A percentile compares a stretch with the other conserved stretches of the same genome.
Conservation (phyloP, 2,888 invertebrate species). For the Phorcus lineatus region DNA sequence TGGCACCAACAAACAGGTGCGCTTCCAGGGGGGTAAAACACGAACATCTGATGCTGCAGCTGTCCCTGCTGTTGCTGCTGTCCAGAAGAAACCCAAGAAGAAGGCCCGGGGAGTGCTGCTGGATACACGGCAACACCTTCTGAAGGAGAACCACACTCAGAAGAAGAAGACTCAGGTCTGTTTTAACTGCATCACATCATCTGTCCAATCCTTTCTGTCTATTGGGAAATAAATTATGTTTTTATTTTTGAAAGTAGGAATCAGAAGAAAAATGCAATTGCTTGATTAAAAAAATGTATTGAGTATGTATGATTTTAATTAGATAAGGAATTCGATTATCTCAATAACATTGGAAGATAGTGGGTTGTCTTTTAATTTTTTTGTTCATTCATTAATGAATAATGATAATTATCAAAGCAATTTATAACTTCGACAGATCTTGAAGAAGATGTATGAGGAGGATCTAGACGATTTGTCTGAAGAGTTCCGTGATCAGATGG, state of each 20-base stretch:
- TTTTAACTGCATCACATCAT: neutral
- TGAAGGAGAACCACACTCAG: neutral
- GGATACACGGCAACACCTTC: neutral
- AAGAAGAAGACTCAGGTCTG: slow-evolving; percentile 10
- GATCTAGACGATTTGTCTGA: slow-evolving; percentile 65
- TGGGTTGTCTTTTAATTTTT: too few relatives aligned
- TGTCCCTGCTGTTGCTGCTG: neutral
- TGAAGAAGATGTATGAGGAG: slow-evolving; percentile 66
- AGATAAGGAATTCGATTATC: too few relatives aligned
- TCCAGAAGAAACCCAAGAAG: neutral
- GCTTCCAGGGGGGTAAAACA: neutral
- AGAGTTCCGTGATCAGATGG: slow-evolving; percentile 56
- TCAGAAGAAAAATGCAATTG: too few relatives aligned
- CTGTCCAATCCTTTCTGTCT: too few relatives aligned
- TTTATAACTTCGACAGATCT: slow-evolving; percentile 51
- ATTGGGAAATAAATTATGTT: too few relatives aligned
- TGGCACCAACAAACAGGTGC: neutral
- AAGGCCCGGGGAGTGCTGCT: neutral
- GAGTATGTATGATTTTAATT: too few relatives aligned
- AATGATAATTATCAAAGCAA: neutral
- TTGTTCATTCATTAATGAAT: too few relatives aligned
- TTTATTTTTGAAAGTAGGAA: too few relatives aligned
- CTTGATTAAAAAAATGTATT: too few relatives aligned
- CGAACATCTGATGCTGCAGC: neutral
- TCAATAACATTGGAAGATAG: too few relatives aligned